A percentile compares a stretch with the other conserved stretches of the same genome.
These are phyloP conservation scores for Gymnoscopelus microlampas DNA, from an alignment of 2,797 vertebrate species.

Conservation along the genomic window DNA sequence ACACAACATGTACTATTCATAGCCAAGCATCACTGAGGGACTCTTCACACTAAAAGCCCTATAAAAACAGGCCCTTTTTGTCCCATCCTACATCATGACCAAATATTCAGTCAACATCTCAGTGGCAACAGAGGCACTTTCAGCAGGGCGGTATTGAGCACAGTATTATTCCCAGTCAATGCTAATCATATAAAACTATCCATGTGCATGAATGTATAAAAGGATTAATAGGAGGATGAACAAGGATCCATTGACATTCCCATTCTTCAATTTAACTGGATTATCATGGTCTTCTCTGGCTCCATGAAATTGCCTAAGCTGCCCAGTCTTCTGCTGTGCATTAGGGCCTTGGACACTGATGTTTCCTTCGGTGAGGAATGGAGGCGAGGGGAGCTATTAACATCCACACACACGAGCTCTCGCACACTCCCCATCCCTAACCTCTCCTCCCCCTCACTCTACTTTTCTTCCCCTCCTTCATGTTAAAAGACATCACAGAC, in stretches of 20 bases:
- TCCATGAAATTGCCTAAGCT: slow-evolving; percentile 59
- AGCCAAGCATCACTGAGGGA: slow-evolving; percentile 32
- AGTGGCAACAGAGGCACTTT: slow-evolving; percentile 31
- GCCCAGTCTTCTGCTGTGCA: slow-evolving; percentile 50
- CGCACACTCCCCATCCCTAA: slow-evolving; percentile 28
- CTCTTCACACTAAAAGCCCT: slow-evolving; percentile 31
- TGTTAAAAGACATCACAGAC: no score
- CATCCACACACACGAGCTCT: slow-evolving; percentile 21
- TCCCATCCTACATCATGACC: slow-evolving; percentile 20
- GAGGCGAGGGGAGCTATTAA: slow-evolving; percentile 54
- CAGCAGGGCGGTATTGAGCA: slow-evolving; percentile 25
- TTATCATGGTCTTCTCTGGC: slow-evolving; percentile 68
- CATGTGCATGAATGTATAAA: slow-evolving; percentile 61
- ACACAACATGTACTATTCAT: slow-evolving; percentile 57
- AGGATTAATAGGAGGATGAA: slow-evolving; percentile 75
- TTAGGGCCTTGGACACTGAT: slow-evolving; percentile 57
- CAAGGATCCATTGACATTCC: slow-evolving; percentile 58
- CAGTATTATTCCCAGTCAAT: slow-evolving; percentile 61
- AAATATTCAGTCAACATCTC: slow-evolving; percentile 40
- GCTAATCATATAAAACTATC: slow-evolving; percentile 71
- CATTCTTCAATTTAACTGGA: slow-evolving; percentile 78
- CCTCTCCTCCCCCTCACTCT: slow-evolving; percentile 23
- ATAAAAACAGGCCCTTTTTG: slow-evolving; percentile 26
- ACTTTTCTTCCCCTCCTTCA: slow-evolving; percentile 10
- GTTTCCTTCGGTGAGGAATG: slow-evolving; percentile 62